These are phyloP conservation scores for Solenopsis fugax DNA, from an alignment of 1,140 invertebrate genomes.

Conservation along the genomic window DNA sequence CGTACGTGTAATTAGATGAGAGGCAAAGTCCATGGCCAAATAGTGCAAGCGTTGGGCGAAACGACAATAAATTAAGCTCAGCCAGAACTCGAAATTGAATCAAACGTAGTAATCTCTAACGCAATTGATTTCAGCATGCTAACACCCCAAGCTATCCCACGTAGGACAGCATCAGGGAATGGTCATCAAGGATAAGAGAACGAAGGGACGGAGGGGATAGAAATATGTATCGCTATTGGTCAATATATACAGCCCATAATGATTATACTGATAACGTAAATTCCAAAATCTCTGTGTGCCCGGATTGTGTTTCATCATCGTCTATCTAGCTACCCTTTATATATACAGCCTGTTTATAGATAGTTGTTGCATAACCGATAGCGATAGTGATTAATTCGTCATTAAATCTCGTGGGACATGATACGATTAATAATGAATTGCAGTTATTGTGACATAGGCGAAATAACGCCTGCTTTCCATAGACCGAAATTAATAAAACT, in stretches of 20 bases:
- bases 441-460: neutral
- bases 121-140: constrained; percentile 76
- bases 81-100: constrained; percentile 79
- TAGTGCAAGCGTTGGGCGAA: constrained; percentile 68
- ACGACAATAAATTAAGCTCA: constrained; percentile 81
- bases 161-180: neutral
- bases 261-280: constrained; percentile 48
- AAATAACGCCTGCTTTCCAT: neutral
- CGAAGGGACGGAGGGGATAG: neutral
- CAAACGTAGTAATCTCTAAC: constrained; percentile 80
- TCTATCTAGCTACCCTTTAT: constrained; percentile 30
- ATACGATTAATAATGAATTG: constrained; percentile 20
- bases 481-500: neutral
- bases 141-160: constrained; percentile 65
- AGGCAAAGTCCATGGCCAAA: constrained; percentile 68
- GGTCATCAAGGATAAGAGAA: constrained; percentile 31
- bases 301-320: constrained; percentile 35
- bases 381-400: neutral
- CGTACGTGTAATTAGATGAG: constrained; percentile 47
- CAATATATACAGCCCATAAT: constrained; percentile 50
- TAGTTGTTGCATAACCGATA: constrained; percentile 6
- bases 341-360: neutral
- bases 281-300: neutral
- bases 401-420: constrained; percentile 6
- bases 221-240: neutral